Evolutionary conservation across 2,888 invertebrate species (phyloP).

Genomic region (Agonopterix subpropinquella): DNA sequence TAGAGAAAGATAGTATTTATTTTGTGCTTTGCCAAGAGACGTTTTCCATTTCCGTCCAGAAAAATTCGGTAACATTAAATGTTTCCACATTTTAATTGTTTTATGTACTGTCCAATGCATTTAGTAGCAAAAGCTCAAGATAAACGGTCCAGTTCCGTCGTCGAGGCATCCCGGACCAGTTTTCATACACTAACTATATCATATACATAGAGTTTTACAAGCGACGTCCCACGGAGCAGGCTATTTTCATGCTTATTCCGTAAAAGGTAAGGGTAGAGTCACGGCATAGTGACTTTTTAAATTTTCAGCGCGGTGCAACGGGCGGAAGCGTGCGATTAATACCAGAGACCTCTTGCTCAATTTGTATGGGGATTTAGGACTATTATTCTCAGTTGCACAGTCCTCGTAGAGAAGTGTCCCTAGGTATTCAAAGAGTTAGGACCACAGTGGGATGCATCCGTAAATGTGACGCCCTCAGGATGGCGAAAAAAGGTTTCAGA

Average conservation of each 20-base stretch:
- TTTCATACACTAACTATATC: constrained; percentile 1
- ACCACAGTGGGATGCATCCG: no score
- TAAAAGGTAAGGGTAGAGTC: no score
- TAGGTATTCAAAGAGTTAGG: no score
- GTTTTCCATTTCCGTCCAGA: no score
- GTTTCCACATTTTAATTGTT: neutral
- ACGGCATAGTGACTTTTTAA: neutral
- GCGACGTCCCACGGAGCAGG: no score
- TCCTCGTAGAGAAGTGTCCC: neutral
- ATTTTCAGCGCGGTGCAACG: neutral
- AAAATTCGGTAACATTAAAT: neutral
- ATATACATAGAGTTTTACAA: neutral
- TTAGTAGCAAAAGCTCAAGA: neutral
- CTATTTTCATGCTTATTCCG: no score
- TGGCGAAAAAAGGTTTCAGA: no score
- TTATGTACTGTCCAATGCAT: neutral
- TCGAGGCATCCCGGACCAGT: neutral
- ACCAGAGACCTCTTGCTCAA: neutral
- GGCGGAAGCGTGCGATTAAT: constrained; percentile 2
- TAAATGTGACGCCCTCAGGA: no score
- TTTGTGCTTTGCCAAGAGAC: no score
- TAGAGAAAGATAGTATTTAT: no score
- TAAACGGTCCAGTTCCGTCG: neutral
- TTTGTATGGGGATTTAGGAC: neutral
- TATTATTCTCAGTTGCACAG: neutral